Conservation (phyloP, 2,113 vertebrate species). For the Hippolais icterina region DNA sequence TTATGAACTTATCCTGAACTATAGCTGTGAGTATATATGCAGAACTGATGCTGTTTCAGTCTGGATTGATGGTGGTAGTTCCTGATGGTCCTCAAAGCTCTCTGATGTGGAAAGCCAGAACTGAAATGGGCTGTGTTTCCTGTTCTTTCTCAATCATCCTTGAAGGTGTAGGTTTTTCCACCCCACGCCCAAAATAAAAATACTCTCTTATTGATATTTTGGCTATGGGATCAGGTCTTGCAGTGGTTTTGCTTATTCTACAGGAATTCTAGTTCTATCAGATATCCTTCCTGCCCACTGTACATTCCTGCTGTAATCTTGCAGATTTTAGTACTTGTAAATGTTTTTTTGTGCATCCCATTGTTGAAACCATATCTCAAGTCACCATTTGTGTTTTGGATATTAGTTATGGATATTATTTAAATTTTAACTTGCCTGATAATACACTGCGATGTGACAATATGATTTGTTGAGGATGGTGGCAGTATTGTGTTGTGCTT, state of each 20-base stretch:
- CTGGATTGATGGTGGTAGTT: fast-evolving
- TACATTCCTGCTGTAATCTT: neutral
- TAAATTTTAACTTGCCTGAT: neutral
- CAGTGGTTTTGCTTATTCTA: neutral
- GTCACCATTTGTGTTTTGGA: neutral
- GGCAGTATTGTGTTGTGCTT: neutral
- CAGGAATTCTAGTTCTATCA: neutral
- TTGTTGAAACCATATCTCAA: neutral
- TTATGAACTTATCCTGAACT: neutral
- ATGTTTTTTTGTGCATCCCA: neutral
- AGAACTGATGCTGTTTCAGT: neutral
- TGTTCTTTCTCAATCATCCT: neutral
- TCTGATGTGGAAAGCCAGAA: neutral
- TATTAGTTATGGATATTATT: neutral
- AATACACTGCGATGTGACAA: neutral
- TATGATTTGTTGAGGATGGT: neutral
- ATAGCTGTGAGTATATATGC: neutral
- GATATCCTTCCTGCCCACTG: neutral
- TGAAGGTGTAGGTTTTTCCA: neutral
- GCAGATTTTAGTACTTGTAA: neutral
- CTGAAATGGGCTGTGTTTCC: neutral
- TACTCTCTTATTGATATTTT: neutral
- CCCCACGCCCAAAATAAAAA: neutral
- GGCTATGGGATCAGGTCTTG: neutral
- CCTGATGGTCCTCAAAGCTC: neutral